Evolutionary conservation across 2,113 vertebrate species (phyloP).

Genomic region (Dermatemys mawii): DNA sequence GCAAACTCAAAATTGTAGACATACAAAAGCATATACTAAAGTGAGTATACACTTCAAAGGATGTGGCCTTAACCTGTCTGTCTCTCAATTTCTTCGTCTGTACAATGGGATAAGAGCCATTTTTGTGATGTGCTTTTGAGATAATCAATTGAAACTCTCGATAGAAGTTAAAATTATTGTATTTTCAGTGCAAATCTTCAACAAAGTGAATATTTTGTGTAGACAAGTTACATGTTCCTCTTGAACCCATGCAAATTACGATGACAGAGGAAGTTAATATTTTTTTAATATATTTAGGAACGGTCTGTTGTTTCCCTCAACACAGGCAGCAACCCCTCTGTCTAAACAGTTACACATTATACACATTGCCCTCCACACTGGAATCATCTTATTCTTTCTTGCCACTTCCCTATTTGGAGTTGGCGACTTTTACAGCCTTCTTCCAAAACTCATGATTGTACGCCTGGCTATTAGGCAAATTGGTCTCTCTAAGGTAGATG

Average conservation of each 20-base stretch:
- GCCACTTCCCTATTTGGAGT: neutral
- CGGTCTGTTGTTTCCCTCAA: neutral
- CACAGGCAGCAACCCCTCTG: neutral
- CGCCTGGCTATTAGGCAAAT: neutral
- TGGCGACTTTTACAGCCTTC: neutral
- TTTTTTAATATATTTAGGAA: neutral
- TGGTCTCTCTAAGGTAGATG: neutral
- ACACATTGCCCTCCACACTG: neutral
- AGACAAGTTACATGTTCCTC: neutral
- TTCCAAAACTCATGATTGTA: neutral
- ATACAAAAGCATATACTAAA: neutral
- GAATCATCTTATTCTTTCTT: neutral
- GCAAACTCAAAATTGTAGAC: fast-evolving
- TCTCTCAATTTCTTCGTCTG: neutral
- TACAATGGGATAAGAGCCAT: neutral
- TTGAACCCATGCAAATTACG: neutral
- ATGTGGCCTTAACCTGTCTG: fast-evolving
- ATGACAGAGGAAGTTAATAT: neutral
- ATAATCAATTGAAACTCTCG: neutral
- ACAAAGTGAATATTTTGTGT: neutral
- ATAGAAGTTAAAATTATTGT: neutral
- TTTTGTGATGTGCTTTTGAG: neutral
- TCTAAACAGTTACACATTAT: neutral
- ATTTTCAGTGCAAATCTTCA: neutral
- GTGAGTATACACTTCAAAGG: neutral